These are phyloP conservation scores for Chlamydotis undulata DNA, from an alignment of 2,113 vertebrate species.

Conservation along the genomic window DNA sequence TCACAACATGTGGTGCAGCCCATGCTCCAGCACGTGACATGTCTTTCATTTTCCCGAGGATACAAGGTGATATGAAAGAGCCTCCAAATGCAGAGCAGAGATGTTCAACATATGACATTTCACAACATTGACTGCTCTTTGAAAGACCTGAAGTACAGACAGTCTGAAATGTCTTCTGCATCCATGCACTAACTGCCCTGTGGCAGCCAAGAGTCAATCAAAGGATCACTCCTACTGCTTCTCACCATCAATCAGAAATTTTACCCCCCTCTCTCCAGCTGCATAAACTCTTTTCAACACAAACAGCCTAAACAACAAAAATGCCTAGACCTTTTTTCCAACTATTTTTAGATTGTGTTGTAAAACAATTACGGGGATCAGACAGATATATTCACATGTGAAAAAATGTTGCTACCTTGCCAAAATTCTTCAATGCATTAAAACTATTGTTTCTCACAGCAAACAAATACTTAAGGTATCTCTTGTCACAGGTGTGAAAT, in stretches of 20 bases:
- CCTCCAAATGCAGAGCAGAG: background rate
- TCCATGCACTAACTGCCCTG: background rate
- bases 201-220: background rate
- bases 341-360: background rate
- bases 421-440: background rate
- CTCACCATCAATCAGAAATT: background rate
- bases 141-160: background rate
- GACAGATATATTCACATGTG: background rate
- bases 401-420: background rate
- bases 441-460: background rate
- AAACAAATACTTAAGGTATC: background rate
- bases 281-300: background rate
- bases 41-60: background rate
- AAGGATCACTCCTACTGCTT: background rate
- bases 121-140: background rate
- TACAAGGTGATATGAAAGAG: background rate
- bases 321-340: background rate
- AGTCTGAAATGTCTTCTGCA: background rate
- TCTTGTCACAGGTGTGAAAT: background rate
- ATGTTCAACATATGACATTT: background rate
- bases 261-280: background rate
- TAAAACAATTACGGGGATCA: background rate
- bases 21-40: accelerated
- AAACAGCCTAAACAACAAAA: background rate
- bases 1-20: background rate